phyloP scores from a whole-genome alignment of 2,797 vertebrate species.

The Oreochromis mossambicus region DNA sequence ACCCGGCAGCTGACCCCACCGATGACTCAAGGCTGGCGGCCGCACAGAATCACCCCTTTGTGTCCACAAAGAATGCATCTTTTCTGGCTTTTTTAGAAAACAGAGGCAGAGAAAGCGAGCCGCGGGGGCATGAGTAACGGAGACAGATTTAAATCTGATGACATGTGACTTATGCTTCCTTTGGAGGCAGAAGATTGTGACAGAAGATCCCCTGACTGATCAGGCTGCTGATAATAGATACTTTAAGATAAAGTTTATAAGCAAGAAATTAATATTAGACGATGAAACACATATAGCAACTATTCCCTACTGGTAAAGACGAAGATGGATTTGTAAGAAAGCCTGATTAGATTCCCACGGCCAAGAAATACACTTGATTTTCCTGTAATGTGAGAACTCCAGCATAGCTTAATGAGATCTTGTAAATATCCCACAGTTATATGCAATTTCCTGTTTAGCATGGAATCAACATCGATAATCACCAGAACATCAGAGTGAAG shows the following conservation, averaged over 20 bases:
- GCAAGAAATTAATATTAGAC: background rate
- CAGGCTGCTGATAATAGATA: background rate
- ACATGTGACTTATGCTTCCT: constrained; percentile 40
- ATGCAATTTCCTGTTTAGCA: constrained; percentile 59
- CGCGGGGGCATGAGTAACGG: constrained; percentile 20
- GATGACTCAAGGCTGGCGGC: constrained; percentile 61
- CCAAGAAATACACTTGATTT: background rate
- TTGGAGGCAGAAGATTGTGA: background rate
- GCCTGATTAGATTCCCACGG: background rate
- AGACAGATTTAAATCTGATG: constrained; percentile 44
- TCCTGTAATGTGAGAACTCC: background rate
- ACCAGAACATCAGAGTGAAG: background rate
- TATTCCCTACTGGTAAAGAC: background rate
- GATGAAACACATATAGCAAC: background rate
- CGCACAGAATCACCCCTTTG: constrained; percentile 70
- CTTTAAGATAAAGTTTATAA: background rate
- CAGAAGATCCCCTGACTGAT: constrained; percentile 2
- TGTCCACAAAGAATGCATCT: constrained; percentile 64
- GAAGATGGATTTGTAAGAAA: background rate
- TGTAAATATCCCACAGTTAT: constrained; percentile 25
- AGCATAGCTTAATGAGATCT: background rate
- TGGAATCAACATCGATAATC: constrained; percentile 33
- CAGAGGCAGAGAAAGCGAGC: constrained; percentile 33
- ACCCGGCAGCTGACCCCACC: constrained; percentile 55
- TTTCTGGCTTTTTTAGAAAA: constrained; percentile 52